phyloP scores from a whole-genome alignment of 2,113 vertebrate genomes.

The Chloebia gouldiae region DNA sequence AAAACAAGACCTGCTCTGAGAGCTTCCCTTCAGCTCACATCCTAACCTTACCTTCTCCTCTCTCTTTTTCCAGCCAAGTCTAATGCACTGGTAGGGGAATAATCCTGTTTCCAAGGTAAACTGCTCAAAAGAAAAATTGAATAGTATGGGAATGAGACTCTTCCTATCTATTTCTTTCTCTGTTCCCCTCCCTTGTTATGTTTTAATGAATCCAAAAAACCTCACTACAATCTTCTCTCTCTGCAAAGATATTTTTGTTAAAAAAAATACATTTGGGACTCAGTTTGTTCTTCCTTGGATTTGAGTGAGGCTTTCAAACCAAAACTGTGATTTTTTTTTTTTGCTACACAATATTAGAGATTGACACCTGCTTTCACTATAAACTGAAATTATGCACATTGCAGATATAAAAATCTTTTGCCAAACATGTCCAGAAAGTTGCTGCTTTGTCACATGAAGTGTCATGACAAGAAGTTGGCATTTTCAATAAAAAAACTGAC shows the following conservation, averaged over 20 bases:
- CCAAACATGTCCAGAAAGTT: background rate
- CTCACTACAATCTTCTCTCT: background rate
- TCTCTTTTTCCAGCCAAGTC: background rate
- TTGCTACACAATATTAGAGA: background rate
- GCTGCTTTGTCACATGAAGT: background rate
- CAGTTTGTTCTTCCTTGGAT: background rate
- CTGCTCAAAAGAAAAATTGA: background rate
- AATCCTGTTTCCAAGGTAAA: background rate
- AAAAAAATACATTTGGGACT: background rate
- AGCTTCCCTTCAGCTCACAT: rapidly evolving
- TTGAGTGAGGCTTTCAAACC: background rate
- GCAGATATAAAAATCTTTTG: background rate
- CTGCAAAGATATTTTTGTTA: background rate
- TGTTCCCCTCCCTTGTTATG: background rate
- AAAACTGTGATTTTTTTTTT: background rate
- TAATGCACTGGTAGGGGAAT: background rate
- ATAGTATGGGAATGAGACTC: background rate
- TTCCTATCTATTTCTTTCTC: background rate
- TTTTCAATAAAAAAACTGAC: background rate
- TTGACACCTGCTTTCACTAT: background rate
- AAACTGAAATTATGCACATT: background rate
- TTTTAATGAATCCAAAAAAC: background rate
- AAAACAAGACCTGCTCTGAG: background rate
- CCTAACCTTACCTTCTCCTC: background rate
- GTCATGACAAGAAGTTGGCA: background rate